phyloP scores from a whole-genome alignment of 2,888 invertebrate genomes.

The Alentia gelatinosa region DNA sequence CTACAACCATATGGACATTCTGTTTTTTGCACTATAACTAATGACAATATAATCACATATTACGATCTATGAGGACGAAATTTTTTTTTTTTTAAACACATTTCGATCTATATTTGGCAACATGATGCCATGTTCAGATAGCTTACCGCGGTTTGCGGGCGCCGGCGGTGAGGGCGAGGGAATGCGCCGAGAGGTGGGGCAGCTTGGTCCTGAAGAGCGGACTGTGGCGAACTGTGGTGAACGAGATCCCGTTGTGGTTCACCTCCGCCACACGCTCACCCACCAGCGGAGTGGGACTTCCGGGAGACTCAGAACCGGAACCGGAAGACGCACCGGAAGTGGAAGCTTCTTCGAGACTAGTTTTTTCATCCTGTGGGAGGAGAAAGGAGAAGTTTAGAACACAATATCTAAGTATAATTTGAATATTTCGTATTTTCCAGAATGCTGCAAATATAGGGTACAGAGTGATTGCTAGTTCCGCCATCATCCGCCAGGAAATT shows the following conservation, averaged over 20 bases:
- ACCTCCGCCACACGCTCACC: background rate
- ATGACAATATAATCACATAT: too few species aligned
- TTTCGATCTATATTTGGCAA: too few species aligned
- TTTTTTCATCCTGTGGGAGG: slow-evolving; percentile 13
- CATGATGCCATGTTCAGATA: too few species aligned
- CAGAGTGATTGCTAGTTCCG: too few species aligned
- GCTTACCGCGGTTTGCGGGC: background rate
- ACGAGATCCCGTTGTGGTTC: background rate
- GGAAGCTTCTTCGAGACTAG: background rate
- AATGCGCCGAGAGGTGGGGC: slow-evolving; percentile 29
- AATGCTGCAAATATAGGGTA: too few species aligned
- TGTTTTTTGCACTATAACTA: too few species aligned
- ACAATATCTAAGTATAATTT: too few species aligned
- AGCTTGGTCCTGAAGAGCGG: slow-evolving; percentile 24
- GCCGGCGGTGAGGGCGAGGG: slow-evolving; percentile 22
- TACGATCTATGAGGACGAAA: too few species aligned
- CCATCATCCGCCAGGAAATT: too few species aligned
- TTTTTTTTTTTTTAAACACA: too few species aligned
- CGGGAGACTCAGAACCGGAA: slow-evolving; percentile 11
- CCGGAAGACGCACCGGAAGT: slow-evolving; percentile 16
- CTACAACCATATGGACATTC: too few species aligned
- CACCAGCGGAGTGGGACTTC: slow-evolving; percentile 28
- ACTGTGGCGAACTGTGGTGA: background rate
- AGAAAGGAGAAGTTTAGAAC: background rate
- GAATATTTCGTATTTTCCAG: too few species aligned